Base-by-base conservation (phyloP, 2,797 vertebrate species). In the Poliocrania exsul region DNA sequence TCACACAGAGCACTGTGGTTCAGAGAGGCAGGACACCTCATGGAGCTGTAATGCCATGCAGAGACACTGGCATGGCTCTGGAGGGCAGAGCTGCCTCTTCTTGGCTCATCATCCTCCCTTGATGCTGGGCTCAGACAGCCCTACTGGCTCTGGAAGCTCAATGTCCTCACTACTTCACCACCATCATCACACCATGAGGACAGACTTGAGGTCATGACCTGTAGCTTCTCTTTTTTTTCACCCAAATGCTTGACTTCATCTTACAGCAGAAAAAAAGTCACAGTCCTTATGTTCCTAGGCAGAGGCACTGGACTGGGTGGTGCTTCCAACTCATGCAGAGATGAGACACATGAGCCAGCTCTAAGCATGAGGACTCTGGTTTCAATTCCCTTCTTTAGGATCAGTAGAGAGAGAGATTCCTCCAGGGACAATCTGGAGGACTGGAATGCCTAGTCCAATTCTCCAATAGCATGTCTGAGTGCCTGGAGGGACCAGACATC, bases 21-120 rank as follows among this genome's bases (percentile, higher is more conserved):
- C 64, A n/a, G 42, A 85, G 54, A 58, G 51, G 67, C 64, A 35
- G 33, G 38, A 21, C 78, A 86, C 17, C 54, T 70, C 44, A 10
- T 0, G 2, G 73, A 71, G 65, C 51, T 31, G 25, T 37, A 25
- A n/a, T 12, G 6, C 56, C 10, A 2, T 0, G 12, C 2, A 1
- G 70, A 64, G 53, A 35, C 53, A 31, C 31, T 2, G 3, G 57
- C 57, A n/a, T 46, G 10, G 84, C 81, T 61, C 81, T 29, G 0
- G 0, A 33, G 31, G 56, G 66, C 84, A 51, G 18, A 64, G 9
- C 50, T 74, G 72, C 80, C 56, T 29, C 28, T 33, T 60, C 85
- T 80, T 49, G 56, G 67, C 72, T 81, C 67, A n/a, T 85, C 65
- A 10, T 58, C 31, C 42, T 31, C 50, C 20, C 89, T 38, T 6